These are phyloP conservation scores for Nipponia nippon DNA, from an alignment of 2,113 vertebrate species.

Conservation along the genomic window DNA sequence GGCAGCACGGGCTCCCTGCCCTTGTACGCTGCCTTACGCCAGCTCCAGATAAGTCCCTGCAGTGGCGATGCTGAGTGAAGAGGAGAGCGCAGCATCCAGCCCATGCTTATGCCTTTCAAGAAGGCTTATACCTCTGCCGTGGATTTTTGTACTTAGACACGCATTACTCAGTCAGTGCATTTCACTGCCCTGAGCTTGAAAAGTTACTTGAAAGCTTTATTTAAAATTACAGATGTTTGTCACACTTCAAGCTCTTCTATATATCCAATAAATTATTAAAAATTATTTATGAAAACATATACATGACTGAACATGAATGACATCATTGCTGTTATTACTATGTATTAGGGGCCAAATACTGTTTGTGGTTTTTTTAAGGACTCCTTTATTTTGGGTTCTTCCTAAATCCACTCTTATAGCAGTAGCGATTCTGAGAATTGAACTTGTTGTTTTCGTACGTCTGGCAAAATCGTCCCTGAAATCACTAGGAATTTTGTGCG, in stretches of 20 bases:
- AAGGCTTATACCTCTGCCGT: neutral
- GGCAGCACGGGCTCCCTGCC: rapidly evolving
- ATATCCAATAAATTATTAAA: neutral
- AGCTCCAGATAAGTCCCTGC: neutral
- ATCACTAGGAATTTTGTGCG: neutral
- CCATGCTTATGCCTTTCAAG: neutral
- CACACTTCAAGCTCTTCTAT: neutral
- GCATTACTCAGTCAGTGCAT: neutral
- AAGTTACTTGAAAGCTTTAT: constrained; percentile 20
- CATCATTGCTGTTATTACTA: neutral
- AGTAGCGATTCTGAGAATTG: neutral
- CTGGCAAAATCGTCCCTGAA: neutral
- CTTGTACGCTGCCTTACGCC: rapidly evolving
- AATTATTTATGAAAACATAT: neutral
- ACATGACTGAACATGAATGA: neutral
- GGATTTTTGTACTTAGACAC: neutral
- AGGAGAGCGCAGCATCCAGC: neutral
- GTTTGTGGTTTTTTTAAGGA: neutral
- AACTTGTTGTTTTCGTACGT: neutral
- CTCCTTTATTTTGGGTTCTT: neutral
- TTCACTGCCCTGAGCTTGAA: neutral
- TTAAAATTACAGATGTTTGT: neutral
- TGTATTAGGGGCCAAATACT: neutral
- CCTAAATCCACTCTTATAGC: neutral
- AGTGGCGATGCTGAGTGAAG: neutral